Conservation (phyloP, 2,113 vertebrate species). For the Orientallactaga bullata region DNA sequence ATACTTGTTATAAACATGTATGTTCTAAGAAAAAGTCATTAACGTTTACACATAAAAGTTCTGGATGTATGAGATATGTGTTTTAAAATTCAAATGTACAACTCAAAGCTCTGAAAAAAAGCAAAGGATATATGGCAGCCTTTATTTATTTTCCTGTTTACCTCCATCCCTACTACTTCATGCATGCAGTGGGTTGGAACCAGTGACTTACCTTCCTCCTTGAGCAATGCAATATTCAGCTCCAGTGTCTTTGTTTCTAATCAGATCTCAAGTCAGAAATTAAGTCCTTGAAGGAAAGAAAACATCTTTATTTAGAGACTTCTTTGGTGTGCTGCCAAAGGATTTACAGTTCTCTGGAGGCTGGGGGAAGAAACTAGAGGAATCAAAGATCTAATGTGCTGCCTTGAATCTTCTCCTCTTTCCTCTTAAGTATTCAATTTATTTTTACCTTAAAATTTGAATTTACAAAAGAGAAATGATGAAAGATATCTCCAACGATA, state of each 20-base stretch:
- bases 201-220: constrained; percentile 14
- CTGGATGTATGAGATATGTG: not conserved
- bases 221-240: not conserved
- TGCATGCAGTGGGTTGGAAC: not conserved
- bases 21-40: not conserved
- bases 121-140: not conserved
- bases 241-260: not conserved
- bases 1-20: not conserved
- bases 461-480: not conserved
- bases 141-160: not conserved
- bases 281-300: not conserved
- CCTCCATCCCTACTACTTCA: not conserved
- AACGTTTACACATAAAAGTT: not conserved
- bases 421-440: not conserved
- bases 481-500: not conserved
- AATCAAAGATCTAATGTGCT: not conserved
- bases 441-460: not conserved
- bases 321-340: not conserved
- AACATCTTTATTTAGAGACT: not conserved
- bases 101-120: not conserved
- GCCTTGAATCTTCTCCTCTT: not conserved
- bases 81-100: not conserved
- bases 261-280: not conserved
- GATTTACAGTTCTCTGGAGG: not conserved
- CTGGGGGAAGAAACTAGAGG: not conserved